Conservation (phyloP, 2,797 vertebrate genomes). For the Trematomus bernacchii region DNA sequence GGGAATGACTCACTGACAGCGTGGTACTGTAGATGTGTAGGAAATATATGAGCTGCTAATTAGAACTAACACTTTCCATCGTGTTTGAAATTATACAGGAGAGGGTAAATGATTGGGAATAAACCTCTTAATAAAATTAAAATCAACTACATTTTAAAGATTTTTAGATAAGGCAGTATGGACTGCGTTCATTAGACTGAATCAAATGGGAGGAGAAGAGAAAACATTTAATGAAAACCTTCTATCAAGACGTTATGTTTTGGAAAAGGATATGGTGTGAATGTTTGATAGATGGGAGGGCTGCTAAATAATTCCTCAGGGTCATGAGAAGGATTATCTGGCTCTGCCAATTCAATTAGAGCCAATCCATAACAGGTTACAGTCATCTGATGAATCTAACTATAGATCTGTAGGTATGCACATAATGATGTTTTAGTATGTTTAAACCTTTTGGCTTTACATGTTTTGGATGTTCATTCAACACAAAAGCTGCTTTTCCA, state of each 20-base stretch:
- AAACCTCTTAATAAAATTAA: constrained; percentile 24
- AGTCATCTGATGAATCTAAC: constrained; percentile 28
- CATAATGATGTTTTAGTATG: neutral
- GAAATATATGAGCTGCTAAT: constrained; percentile 65
- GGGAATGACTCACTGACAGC: constrained; percentile 54
- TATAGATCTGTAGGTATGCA: neutral
- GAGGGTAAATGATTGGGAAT: constrained; percentile 28
- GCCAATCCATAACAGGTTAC: constrained; percentile 38
- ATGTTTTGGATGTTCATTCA: neutral
- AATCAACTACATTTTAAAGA: constrained; percentile 1
- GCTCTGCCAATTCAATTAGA: constrained; percentile 42
- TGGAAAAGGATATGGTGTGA: constrained; percentile 23
- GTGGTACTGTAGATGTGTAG: constrained; percentile 28
- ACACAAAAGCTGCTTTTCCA: constrained; percentile 78
- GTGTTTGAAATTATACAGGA: constrained; percentile 28
- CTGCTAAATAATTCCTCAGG: constrained; percentile 64
- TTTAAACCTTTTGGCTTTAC: neutral
- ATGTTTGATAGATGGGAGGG: constrained; percentile 35
- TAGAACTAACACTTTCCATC: constrained; percentile 40
- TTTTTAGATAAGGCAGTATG: constrained; percentile 14
- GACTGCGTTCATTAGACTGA: neutral
- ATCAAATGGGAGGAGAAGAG: constrained; percentile 11
- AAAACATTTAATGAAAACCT: neutral
- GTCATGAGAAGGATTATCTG: constrained; percentile 55
- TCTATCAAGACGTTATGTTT: neutral